Evolutionary conservation across 2,888 invertebrate species (phyloP).

Genomic region (Drosophila paramelanica): DNA sequence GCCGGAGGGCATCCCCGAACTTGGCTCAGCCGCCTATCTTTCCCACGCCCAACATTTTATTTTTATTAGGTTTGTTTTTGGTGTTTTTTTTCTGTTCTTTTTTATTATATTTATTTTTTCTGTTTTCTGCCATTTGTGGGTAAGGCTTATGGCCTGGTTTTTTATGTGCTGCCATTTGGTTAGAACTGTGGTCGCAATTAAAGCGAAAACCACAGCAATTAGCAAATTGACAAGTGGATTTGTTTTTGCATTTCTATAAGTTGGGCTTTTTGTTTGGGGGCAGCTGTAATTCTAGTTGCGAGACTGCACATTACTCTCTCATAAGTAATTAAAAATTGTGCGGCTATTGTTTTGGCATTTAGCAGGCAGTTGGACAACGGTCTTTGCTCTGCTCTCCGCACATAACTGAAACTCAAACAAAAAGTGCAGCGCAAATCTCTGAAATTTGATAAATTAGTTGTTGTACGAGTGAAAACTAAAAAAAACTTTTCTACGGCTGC

Average conservation of each 20-base stretch:
- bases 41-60: slow-evolving; percentile 45
- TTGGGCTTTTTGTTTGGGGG: slow-evolving; percentile 13
- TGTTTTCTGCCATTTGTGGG: slow-evolving; percentile 11
- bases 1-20: slow-evolving; percentile 44
- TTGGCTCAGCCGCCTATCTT: neutral
- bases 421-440: slow-evolving; percentile 70
- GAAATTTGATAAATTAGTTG: slow-evolving; percentile 79
- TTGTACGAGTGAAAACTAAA: slow-evolving; percentile 53
- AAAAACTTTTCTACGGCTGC: slow-evolving; percentile 57
- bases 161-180: slow-evolving; percentile 60
- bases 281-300: slow-evolving; percentile 28
- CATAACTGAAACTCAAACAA: slow-evolving; percentile 52
- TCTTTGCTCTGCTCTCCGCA: neutral
- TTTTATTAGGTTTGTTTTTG: slow-evolving; percentile 56
- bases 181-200: slow-evolving; percentile 67
- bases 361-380: slow-evolving; percentile 9
- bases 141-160: slow-evolving; percentile 53
- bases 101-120: slow-evolving; percentile 1
- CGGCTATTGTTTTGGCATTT: slow-evolving; percentile 56
- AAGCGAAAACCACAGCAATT: slow-evolving; percentile 74
- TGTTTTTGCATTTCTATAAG: slow-evolving; percentile 60
- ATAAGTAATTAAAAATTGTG: slow-evolving; percentile 67
- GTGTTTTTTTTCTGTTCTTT: slow-evolving; percentile 10
- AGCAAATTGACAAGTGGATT: slow-evolving; percentile 77
- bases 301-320: slow-evolving; percentile 49